Evolutionary conservation across 2,113 vertebrate species (phyloP).

Genomic region (Hoplias malabaricus): DNA sequence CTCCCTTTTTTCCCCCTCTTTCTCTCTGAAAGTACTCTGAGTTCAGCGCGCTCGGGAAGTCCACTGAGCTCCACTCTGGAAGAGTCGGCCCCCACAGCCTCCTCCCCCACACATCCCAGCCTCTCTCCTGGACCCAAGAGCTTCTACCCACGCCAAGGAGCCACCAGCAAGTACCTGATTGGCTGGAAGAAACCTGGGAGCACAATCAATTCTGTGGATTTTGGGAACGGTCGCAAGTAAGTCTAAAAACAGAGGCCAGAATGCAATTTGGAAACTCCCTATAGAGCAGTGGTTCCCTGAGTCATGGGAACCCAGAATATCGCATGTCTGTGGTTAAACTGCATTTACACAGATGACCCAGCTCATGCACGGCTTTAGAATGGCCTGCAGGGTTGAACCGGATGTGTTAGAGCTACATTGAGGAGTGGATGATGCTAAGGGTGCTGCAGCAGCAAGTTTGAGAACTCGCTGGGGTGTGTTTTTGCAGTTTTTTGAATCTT

Average conservation of each 20-base stretch:
- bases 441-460: too few relatives aligned
- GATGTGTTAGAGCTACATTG: neutral
- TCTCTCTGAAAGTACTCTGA: conserved; percentile 45
- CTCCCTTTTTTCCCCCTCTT: neutral
- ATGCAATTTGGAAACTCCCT: conserved; percentile 9
- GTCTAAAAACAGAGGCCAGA: conserved; percentile 41
- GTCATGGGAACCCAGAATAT: neutral
- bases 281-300: neutral
- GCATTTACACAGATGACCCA: neutral
- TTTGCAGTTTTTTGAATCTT: too few relatives aligned
- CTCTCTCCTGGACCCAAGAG: conserved; percentile 89
- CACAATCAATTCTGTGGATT: conserved; percentile 98
- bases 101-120: conserved; percentile 87
- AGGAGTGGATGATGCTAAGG: too few relatives aligned
- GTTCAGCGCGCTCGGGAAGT: conserved; percentile 86
- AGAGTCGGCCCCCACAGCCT: conserved; percentile 81
- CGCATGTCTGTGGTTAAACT: neutral
- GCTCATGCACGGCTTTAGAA: neutral
- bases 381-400: neutral
- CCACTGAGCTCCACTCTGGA: conserved; percentile 89
- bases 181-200: conserved; percentile 98
- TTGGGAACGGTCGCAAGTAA: conserved; percentile 98
- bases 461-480: too few relatives aligned
- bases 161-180: conserved; percentile 98
- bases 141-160: conserved; percentile 97